Evolutionary conservation across 2,888 invertebrate species (phyloP).

Genomic region (Bombyx huttoni): DNA sequence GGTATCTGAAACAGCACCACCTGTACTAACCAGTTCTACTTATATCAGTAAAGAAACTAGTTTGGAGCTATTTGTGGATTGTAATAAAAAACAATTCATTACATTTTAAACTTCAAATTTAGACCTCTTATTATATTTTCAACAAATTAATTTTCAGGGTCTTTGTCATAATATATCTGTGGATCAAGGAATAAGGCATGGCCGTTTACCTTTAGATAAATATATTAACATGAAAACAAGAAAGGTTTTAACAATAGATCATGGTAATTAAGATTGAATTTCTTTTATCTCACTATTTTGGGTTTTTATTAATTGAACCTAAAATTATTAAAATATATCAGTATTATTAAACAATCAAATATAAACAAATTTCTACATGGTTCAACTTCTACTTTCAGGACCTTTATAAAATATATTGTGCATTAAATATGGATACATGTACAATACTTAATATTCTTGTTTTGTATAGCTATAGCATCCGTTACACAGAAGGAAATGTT

Average conservation of each 20-base stretch:
- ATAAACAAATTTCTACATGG: not conserved
- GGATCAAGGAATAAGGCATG: conserved; percentile 84
- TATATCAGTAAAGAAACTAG: too few species aligned
- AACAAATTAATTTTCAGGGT: conserved; percentile 68
- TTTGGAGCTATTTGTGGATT: too few species aligned
- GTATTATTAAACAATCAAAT: not conserved
- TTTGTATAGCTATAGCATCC: too few species aligned
- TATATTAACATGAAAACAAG: conserved; percentile 92
- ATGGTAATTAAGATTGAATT: conserved; percentile 74
- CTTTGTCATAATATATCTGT: conserved; percentile 86
- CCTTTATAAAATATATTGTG: too few species aligned
- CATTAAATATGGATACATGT: too few species aligned
- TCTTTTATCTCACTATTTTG: not conserved
- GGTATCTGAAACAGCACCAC: too few species aligned
- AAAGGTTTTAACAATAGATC: conserved; percentile 95
- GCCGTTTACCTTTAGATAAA: conserved; percentile 89
- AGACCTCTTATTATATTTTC: too few species aligned
- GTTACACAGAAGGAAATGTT: too few species aligned
- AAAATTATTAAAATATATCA: not conserved
- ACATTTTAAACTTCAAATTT: too few species aligned
- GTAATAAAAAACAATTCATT: too few species aligned
- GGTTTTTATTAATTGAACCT: not conserved
- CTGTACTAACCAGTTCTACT: too few species aligned
- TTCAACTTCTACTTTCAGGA: not conserved
- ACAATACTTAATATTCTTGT: too few species aligned